A percentile compares a stretch with the other conserved stretches of the same genome.
These are phyloP conservation scores for Chauna torquata DNA, from an alignment of 2,113 vertebrate genomes.

Conservation along the genomic window DNA sequence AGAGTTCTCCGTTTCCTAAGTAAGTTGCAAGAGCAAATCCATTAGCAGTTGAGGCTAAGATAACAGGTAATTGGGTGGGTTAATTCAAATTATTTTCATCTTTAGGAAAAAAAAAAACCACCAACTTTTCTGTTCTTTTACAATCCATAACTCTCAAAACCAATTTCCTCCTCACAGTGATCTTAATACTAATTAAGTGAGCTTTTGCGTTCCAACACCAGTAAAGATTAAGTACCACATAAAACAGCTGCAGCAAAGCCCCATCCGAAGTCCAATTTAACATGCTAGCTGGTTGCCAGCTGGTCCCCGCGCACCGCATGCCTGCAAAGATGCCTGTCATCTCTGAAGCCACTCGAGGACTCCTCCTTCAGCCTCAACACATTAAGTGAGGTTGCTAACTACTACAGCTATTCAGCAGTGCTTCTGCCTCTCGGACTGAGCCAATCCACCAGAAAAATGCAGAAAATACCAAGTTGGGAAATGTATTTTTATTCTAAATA, in stretches of 20 bases:
- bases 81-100: conserved; percentile 38
- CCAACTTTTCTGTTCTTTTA: not conserved
- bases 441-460: not conserved
- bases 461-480: not conserved
- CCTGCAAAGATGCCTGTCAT: not conserved
- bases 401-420: not conserved
- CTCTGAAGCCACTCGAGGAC: not conserved
- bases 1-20: not conserved
- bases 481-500: not conserved
- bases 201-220: conserved; percentile 12
- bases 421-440: not conserved
- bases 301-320: accelerated
- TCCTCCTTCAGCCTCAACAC: not conserved
- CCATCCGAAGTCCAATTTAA: not conserved
- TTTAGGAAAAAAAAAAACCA: not conserved
- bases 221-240: conserved; percentile 9
- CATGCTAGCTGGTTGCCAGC: not conserved
- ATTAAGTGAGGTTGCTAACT: not conserved
- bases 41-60: not conserved
- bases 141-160: conserved; percentile 16
- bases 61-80: conserved; percentile 9
- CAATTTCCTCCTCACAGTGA: not conserved
- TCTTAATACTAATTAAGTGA: conserved; percentile 45
- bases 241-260: not conserved
- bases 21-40: not conserved